Conservation (phyloP, 1,140 invertebrate species). For the Dreissena rostriformis region DNA sequence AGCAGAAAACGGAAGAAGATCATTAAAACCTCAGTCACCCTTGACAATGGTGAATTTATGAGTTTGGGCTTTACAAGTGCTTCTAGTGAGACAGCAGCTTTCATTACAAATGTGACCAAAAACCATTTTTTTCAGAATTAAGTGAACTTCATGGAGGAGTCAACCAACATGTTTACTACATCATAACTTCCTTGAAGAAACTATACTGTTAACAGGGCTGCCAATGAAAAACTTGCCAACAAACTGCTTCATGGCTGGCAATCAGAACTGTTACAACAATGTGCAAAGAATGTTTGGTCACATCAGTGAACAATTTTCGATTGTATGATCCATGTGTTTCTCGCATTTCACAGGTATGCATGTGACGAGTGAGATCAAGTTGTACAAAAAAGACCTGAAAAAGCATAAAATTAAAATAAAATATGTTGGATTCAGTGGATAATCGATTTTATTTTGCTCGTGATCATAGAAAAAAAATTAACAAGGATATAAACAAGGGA, state of each 20-base stretch:
- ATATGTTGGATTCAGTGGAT: too few relatives aligned
- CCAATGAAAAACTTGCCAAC: too few relatives aligned
- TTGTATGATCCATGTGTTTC: conserved; percentile 42
- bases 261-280: too few relatives aligned
- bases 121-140: conserved; percentile 8
- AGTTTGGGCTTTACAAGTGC: conserved; percentile 40
- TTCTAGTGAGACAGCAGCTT: conserved; percentile 16
- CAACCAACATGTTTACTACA: background rate
- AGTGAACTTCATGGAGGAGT: background rate
- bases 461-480: too few relatives aligned
- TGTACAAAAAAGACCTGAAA: background rate
- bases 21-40: conserved; percentile 49
- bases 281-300: too few relatives aligned
- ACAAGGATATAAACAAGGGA: too few relatives aligned
- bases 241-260: too few relatives aligned
- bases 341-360: conserved; percentile 22
- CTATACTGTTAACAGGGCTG: background rate
- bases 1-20: conserved; percentile 38
- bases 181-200: conserved; percentile 32
- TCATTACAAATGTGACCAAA: conserved; percentile 16
- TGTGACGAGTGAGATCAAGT: background rate
- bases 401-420: too few relatives aligned
- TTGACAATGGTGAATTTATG: conserved; percentile 38
- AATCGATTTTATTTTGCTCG: too few relatives aligned
- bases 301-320: too few relatives aligned